phyloP scores from a whole-genome alignment of 2,888 invertebrate species.

The Papilio protenor region DNA sequence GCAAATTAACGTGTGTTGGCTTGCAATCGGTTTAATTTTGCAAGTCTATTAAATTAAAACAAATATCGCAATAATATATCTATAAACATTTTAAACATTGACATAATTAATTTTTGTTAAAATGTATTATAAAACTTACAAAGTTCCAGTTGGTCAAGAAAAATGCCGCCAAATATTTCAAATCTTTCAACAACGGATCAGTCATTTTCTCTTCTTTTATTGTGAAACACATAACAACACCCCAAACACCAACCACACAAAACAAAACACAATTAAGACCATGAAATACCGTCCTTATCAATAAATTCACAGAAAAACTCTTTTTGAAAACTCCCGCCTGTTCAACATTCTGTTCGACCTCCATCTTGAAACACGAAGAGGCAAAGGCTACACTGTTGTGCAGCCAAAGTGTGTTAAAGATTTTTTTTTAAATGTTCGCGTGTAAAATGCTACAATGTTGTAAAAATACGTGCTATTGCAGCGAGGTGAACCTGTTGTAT shows the following conservation, averaged over 20 bases:
- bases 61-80: conserved; percentile 4
- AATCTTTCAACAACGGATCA: conserved; percentile 49
- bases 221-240: conserved; percentile 47
- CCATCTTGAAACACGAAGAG: conserved; percentile 46
- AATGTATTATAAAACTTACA: conserved; percentile 58
- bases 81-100: not conserved
- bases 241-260: conserved; percentile 37
- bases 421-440: conserved; percentile 22
- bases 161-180: conserved; percentile 53
- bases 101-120: not conserved
- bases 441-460: conserved; percentile 18
- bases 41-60: not conserved
- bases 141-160: conserved; percentile 67
- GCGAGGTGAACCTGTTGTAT: conserved; percentile 39
- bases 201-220: conserved; percentile 48
- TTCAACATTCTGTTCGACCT: conserved; percentile 38
- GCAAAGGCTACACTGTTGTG: not conserved
- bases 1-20: not conserved
- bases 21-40: not conserved
- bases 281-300: conserved; percentile 49
- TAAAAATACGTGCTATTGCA: conserved; percentile 31
- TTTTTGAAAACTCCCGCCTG: conserved; percentile 30
- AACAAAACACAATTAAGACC: conserved; percentile 43
- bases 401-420: not conserved
- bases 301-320: conserved; percentile 40